Percentiles rank a stretch among this genome's conserved stretches.
Conservation (phyloP, 2,113 vertebrate genomes). For the Tretioscincus oriximinensis region DNA sequence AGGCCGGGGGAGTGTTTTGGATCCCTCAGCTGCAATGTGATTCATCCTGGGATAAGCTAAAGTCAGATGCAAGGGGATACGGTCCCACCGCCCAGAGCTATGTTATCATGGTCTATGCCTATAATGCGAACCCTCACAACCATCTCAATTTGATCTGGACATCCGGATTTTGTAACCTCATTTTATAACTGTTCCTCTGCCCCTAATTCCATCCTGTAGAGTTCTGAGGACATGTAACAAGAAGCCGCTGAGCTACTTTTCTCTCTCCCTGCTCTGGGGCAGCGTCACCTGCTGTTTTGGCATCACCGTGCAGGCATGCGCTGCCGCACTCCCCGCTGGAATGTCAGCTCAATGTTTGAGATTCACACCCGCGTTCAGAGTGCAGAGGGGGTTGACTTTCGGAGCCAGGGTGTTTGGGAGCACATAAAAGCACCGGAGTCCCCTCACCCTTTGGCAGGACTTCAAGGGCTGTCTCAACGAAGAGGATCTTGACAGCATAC, state of each 20-base stretch:
- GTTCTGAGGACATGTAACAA: slow-evolving; percentile 80
- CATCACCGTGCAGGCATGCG: slow-evolving; percentile 78
- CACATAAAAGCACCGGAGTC: slow-evolving; percentile 79
- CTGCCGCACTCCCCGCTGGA: slow-evolving; percentile 74
- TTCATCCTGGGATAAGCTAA: slow-evolving; percentile 70
- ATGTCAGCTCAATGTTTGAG: slow-evolving; percentile 77
- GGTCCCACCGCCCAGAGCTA: slow-evolving; percentile 52
- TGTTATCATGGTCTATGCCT: slow-evolving; percentile 55
- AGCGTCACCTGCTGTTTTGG: slow-evolving; percentile 80
- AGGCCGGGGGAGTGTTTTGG: slow-evolving; percentile 46
- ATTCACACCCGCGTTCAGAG: slow-evolving; percentile 78
- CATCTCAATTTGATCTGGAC: slow-evolving; percentile 74
- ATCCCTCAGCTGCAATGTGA: slow-evolving; percentile 62
- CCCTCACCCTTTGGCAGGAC: slow-evolving; percentile 76
- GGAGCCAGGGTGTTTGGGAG: slow-evolving; percentile 74
- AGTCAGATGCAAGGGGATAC: slow-evolving; percentile 66
- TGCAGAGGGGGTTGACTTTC: slow-evolving; percentile 69
- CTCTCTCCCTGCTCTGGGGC: slow-evolving; percentile 65
- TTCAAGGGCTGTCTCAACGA: slow-evolving; percentile 77
- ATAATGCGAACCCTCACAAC: slow-evolving; percentile 66
- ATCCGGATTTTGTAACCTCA: slow-evolving; percentile 77
- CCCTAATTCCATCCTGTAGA: slow-evolving; percentile 78
- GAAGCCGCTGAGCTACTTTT: slow-evolving; percentile 70
- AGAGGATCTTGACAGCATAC: slow-evolving; percentile 81
- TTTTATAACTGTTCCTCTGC: slow-evolving; percentile 75